Evolutionary conservation across 2,113 vertebrate genomes (phyloP).

Genomic region (Prinia subflava): DNA sequence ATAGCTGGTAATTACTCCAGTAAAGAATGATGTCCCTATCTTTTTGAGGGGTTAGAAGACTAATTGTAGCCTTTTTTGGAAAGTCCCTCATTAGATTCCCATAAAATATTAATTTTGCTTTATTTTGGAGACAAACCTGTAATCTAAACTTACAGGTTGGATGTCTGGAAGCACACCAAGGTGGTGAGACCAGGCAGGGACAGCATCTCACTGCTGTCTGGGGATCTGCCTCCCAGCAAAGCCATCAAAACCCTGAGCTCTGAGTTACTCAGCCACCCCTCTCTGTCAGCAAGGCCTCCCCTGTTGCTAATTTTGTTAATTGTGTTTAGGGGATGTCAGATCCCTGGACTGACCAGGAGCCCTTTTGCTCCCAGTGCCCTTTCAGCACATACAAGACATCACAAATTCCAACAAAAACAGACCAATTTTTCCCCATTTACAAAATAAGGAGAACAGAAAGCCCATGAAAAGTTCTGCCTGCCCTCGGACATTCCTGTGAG

Average conservation of each 20-base stretch:
- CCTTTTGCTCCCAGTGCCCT: neutral
- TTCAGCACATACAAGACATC: accelerated
- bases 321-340: neutral
- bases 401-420: neutral
- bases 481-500: neutral
- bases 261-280: neutral
- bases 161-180: neutral
- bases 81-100: neutral
- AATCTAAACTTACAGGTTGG: neutral
- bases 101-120: neutral
- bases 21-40: neutral
- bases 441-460: neutral
- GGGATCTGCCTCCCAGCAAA: neutral
- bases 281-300: neutral
- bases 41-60: neutral
- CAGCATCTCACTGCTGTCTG: neutral
- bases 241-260: neutral
- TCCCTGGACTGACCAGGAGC: neutral
- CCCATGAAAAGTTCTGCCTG: neutral
- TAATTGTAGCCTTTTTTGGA: neutral
- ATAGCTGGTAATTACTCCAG: neutral
- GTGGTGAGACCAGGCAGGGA: neutral
- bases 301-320: neutral
- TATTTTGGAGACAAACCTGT: neutral
- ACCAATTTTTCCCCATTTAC: neutral